These are phyloP conservation scores for Ageneiosus marmoratus DNA, from an alignment of 2,113 vertebrate species.

Conservation along the genomic window DNA sequence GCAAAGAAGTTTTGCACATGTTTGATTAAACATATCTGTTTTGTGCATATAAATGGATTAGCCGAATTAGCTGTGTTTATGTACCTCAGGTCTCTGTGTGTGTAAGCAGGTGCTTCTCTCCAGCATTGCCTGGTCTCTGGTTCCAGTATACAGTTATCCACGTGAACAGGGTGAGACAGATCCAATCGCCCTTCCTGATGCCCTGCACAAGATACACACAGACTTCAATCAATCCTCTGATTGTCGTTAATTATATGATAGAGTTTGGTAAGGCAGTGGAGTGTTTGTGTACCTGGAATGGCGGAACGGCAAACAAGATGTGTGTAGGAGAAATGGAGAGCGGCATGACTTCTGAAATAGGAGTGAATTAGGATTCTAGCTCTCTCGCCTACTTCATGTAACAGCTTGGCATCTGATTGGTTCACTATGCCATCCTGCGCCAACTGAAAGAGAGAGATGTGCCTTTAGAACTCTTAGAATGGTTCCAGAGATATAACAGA, in stretches of 20 bases:
- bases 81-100: constrained; percentile 92
- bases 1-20: constrained; percentile 34
- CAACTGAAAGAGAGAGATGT: constrained; percentile 69
- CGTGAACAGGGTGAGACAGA: constrained; percentile 92
- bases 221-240: neutral
- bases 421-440: constrained; percentile 81
- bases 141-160: constrained; percentile 95
- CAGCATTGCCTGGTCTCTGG: constrained; percentile 90
- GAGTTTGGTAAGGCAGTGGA: too few relatives aligned
- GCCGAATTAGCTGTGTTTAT: neutral
- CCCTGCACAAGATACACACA: constrained; percentile 65
- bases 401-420: constrained; percentile 76
- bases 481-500: neutral
- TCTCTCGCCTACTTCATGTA: constrained; percentile 87
- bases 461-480: neutral
- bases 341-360: constrained; percentile 86
- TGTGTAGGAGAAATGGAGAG: constrained; percentile 86
- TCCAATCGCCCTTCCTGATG: constrained; percentile 88
- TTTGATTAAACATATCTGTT: too few relatives aligned
- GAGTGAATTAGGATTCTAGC: constrained; percentile 79
- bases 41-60: neutral
- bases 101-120: constrained; percentile 90
- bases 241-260: too few relatives aligned
- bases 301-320: constrained; percentile 93
- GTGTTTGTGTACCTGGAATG: constrained; percentile 75